Conservation (phyloP, 2,113 vertebrate genomes). For the Phocoena sinus region DNA sequence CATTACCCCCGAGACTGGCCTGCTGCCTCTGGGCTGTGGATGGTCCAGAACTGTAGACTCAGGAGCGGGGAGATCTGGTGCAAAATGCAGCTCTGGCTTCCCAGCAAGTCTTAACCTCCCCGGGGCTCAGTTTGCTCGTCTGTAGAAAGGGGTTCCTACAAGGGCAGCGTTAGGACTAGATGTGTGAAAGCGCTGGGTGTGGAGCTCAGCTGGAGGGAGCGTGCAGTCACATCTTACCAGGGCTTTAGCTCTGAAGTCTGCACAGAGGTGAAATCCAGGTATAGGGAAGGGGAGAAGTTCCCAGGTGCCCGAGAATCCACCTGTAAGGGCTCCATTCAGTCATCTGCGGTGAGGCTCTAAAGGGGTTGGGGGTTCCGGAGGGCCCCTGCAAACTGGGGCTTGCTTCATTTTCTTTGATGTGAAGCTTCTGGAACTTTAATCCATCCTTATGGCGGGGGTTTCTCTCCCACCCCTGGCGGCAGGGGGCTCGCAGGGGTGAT, state of each 20-base stretch:
- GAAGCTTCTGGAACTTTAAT: not conserved
- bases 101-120: fast-evolving
- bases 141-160: fast-evolving
- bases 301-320: fast-evolving
- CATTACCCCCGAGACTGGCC: fast-evolving
- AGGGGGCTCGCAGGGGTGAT: not conserved
- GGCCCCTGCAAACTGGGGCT: not conserved
- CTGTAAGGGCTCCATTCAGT: fast-evolving
- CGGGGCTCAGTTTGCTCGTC: not conserved
- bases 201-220: not conserved
- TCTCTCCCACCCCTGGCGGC: not conserved
- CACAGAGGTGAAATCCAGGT: not conserved
- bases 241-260: not conserved
- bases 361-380: too few relatives aligned
- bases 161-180: fast-evolving
- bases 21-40: not conserved
- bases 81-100: not conserved
- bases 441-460: fast-evolving
- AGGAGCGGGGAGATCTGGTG: fast-evolving
- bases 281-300: not conserved
- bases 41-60: fast-evolving
- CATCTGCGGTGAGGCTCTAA: fast-evolving
- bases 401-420: fast-evolving
- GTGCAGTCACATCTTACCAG: fast-evolving
- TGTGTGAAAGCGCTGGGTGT: fast-evolving